These are phyloP conservation scores for Parauchenoglanis punctatus DNA, from an alignment of 2,797 vertebrate genomes.

Conservation along the genomic window DNA sequence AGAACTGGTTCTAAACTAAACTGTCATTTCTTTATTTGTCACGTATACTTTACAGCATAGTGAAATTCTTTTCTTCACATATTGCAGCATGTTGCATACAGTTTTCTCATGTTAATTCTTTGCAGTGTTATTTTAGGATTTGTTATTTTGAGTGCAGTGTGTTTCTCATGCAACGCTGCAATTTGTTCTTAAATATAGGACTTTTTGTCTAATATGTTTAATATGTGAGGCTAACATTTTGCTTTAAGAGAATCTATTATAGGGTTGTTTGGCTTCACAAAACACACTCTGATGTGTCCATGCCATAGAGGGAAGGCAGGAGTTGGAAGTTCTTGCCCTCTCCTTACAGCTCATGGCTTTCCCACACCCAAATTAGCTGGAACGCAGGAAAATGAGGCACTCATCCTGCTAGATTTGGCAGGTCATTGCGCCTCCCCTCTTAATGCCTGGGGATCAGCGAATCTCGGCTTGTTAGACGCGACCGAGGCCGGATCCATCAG, in stretches of 20 bases:
- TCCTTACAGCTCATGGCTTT: constrained; percentile 42
- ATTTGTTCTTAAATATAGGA: neutral
- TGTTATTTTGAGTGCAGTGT: neutral
- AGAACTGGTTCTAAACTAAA: neutral
- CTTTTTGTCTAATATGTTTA: constrained; percentile 4
- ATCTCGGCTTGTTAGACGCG: constrained; percentile 51
- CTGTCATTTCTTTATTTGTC: neutral
- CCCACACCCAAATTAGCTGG: constrained; percentile 62
- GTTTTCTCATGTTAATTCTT: neutral
- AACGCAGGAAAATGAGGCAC: constrained; percentile 64
- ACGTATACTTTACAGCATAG: neutral
- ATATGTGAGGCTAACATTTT: constrained; percentile 14
- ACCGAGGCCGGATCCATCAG: constrained; percentile 56
- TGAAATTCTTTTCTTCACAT: neutral
- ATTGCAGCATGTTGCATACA: neutral
- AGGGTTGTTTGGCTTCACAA: constrained; percentile 32
- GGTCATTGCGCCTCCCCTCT: constrained; percentile 59
- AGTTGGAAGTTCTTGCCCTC: constrained; percentile 40
- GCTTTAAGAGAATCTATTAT: neutral
- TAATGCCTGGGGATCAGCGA: constrained; percentile 63
- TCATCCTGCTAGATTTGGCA: constrained; percentile 64
- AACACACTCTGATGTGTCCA: neutral
- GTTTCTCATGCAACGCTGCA: neutral
- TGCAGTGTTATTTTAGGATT: neutral
- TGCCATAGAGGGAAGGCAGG: constrained; percentile 20